A percentile compares a stretch with the other conserved stretches of the same genome.
Conservation (phyloP, 2,113 vertebrate genomes). For the Odobenus rosmarus region DNA sequence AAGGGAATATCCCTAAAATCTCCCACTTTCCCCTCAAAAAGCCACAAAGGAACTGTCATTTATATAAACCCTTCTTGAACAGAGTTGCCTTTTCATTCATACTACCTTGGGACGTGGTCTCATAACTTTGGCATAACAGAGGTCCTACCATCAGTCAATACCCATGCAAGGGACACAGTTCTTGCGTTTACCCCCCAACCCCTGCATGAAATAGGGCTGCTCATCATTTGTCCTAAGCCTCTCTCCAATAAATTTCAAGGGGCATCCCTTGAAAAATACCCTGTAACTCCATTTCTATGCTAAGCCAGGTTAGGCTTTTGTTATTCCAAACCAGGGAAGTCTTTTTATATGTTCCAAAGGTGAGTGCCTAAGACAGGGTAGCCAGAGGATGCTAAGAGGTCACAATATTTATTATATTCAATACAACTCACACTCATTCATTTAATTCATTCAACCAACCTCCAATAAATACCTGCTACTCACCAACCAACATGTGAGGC, state of each 20-base stretch:
- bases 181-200: not conserved
- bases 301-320: not conserved
- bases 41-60: not conserved
- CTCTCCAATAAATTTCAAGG: not conserved
- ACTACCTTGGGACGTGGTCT: not conserved
- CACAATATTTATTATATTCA: not conserved
- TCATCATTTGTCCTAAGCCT: not conserved
- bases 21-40: not conserved
- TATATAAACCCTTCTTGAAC: not conserved
- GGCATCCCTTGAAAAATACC: not conserved
- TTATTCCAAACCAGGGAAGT: conserved; percentile 17
- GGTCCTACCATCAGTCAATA: not conserved
- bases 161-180: not conserved
- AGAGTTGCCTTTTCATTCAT: not conserved
- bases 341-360: not conserved
- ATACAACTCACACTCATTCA: not conserved
- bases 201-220: not conserved
- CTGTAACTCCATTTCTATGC: not conserved
- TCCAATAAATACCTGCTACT: not conserved
- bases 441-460: not conserved
- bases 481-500: not conserved
- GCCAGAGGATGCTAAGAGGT: not conserved
- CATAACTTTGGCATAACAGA: not conserved
- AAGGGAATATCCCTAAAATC: not conserved
- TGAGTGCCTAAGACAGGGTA: not conserved